Base-by-base conservation (phyloP, 2,797 vertebrate genomes). In the Tragelaphus oryx region DNA sequence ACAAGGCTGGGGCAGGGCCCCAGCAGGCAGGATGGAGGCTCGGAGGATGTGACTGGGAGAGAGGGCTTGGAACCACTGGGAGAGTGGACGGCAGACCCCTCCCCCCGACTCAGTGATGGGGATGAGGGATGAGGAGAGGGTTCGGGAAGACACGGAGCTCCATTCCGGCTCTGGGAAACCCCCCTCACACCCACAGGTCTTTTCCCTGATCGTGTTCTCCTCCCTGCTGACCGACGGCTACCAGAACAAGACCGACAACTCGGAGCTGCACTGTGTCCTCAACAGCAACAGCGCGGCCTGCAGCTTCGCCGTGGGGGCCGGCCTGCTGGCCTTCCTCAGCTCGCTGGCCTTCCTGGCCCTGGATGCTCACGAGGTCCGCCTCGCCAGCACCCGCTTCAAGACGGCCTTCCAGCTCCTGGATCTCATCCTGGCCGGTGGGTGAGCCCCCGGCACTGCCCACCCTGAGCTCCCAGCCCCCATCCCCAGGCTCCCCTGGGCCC, bases 151-250 rank as follows among this genome's bases (percentile, higher is more conserved):
- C 0, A 0, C 78, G 24, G 62, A 79, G 52, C 74, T 44, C 80
- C 1, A 2, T 46, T 41, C 82, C 18, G 54, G 60, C 24, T 46
- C n/a, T 54, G 30, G 44, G 76, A 10, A 16, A 18, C 11, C 8
- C 0, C 20, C 48, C 68, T 30, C 1, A 0, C 5, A 4, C 17
- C 65, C 50, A 16, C 95, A 98, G 98, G 85, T 98, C 87, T 97
- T 98, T 76, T 97, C 98, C 44, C 96, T 98, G 76, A 78, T 97
- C 54, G n/a, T 98, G 52, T 98, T 98, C 93, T 97, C 97, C 22
- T 97, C 97, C 37, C 91, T 98, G 91, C 80, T 98, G 84, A 97
- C 97, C 0, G 97, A 98, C 0, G 98, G 98, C 91, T 98, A 97
- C 90, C 97, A 98, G 93, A 98, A 98, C 87, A 59, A 94, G 84